Percentiles rank a stretch among this genome's conserved stretches.
These are phyloP conservation scores for Geothlypis trichas DNA, from an alignment of 2,113 vertebrate genomes.

Conservation along the genomic window DNA sequence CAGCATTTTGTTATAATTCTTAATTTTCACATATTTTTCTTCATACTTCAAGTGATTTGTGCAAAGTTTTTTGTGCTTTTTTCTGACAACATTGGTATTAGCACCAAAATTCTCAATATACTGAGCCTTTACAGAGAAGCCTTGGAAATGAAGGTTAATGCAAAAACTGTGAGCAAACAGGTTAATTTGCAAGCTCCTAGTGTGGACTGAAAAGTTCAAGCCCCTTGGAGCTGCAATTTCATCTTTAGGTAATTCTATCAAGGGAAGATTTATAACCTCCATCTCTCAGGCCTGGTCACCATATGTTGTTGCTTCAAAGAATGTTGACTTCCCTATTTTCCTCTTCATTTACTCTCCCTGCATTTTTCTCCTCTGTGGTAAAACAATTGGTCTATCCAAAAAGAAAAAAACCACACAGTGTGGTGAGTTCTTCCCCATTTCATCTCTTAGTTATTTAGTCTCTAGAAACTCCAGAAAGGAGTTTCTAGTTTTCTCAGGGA, in stretches of 20 bases:
- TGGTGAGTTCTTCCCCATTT: background rate
- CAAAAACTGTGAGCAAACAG: background rate
- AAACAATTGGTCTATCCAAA: constrained; percentile 23
- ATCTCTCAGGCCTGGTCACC: constrained; percentile 49
- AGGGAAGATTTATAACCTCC: constrained; percentile 44
- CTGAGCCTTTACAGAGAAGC: background rate
- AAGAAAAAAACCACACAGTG: background rate
- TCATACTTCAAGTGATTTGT: background rate
- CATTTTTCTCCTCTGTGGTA: constrained; percentile 37
- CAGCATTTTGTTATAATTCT: constrained; percentile 22
- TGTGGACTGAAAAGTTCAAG: constrained; percentile 16
- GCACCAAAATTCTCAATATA: background rate
- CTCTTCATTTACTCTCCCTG: constrained; percentile 52
- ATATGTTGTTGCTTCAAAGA: constrained; percentile 65
- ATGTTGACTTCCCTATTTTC: constrained; percentile 44
- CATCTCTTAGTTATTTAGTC: background rate
- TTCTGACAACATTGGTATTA: background rate
- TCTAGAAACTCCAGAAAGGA: background rate
- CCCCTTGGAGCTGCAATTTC: constrained; percentile 38
- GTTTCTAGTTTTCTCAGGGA: no score
- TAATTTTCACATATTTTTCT: background rate
- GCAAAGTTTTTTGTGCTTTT: constrained; percentile 3
- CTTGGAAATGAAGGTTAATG: background rate
- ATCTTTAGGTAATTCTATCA: constrained; percentile 49
- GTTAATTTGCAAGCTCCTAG: constrained; percentile 25